These are phyloP conservation scores for Drosophila aff. DNA, from an alignment of 1,140 invertebrate genomes.

Conservation along the genomic window DNA sequence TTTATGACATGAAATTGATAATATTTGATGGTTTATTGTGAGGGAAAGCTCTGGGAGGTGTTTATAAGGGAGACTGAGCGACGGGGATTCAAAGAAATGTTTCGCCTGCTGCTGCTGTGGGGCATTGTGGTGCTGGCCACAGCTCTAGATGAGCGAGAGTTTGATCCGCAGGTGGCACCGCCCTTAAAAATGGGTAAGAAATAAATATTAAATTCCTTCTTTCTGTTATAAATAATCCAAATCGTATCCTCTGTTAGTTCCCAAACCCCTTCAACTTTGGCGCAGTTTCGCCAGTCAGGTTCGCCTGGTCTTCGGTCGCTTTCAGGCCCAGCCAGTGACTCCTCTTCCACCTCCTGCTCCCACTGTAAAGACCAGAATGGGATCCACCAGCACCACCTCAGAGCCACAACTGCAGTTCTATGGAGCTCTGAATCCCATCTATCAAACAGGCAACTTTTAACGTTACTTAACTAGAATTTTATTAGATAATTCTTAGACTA, in stretches of 20 bases:
- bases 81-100: conserved; percentile 29
- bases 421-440: conserved; percentile 68
- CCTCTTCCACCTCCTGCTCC: conserved; percentile 4
- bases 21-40: conserved; percentile 4
- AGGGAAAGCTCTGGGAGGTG: conserved; percentile 43
- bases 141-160: conserved; percentile 52
- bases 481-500: conserved; percentile 33
- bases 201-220: background rate
- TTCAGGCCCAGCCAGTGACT: conserved; percentile 17
- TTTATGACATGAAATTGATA: conserved; percentile 13
- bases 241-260: too few species aligned
- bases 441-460: conserved; percentile 58
- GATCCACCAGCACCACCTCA: conserved; percentile 20
- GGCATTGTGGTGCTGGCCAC: conserved; percentile 7
- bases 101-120: conserved; percentile 41
- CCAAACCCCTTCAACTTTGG: conserved; percentile 43
- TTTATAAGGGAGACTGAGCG: background rate
- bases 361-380: conserved; percentile 17
- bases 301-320: conserved; percentile 11
- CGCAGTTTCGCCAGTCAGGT: conserved; percentile 46
- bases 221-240: too few species aligned
- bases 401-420: conserved; percentile 53
- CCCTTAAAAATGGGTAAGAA: conserved; percentile 25
- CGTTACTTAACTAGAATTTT: conserved; percentile 32
- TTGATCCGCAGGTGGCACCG: conserved; percentile 59